A percentile compares a stretch with the other conserved stretches of the same genome.
Conservation (phyloP, 53 echinoderm and acorn worm genomes). For the Pentamera pediparva region DNA sequence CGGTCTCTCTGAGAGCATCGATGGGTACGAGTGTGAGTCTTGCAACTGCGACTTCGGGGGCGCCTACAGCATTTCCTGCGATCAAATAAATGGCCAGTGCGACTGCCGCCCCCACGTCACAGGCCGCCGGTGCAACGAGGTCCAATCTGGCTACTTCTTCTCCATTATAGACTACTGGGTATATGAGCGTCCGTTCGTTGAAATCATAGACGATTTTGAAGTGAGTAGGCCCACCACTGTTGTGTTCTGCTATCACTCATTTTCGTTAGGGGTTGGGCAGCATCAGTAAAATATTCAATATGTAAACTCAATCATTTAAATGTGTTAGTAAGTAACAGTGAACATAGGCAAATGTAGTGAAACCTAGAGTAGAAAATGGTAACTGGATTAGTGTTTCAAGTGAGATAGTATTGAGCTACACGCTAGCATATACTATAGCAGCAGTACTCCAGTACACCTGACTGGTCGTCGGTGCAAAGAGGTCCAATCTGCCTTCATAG, state of each 20-base stretch:
- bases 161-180: constrained; percentile 70
- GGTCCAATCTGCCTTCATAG: too few species aligned
- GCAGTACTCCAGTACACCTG: too few species aligned
- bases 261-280: too few species aligned
- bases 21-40: constrained; percentile 70
- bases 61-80: constrained; percentile 78
- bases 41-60: constrained; percentile 94
- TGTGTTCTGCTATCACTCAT: not conserved
- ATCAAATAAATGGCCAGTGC: constrained; percentile 71
- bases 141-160: constrained; percentile 82
- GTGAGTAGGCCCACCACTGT: constrained; percentile 51
- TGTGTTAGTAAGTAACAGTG: too few species aligned
- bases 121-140: constrained; percentile 61
- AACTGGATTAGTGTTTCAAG: too few species aligned
- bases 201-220: constrained; percentile 35
- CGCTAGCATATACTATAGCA: too few species aligned
- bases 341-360: too few species aligned
- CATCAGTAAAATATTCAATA: too few species aligned
- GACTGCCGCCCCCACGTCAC: constrained; percentile 69
- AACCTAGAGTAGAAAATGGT: too few species aligned
- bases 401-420: too few species aligned
- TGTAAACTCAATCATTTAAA: too few species aligned
- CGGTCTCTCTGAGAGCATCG: constrained; percentile 70
- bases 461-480: too few species aligned
- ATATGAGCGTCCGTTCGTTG: constrained; percentile 77